phyloP scores from a whole-genome alignment of 2,888 invertebrate genomes.

The Bruchidius siliquastri region DNA sequence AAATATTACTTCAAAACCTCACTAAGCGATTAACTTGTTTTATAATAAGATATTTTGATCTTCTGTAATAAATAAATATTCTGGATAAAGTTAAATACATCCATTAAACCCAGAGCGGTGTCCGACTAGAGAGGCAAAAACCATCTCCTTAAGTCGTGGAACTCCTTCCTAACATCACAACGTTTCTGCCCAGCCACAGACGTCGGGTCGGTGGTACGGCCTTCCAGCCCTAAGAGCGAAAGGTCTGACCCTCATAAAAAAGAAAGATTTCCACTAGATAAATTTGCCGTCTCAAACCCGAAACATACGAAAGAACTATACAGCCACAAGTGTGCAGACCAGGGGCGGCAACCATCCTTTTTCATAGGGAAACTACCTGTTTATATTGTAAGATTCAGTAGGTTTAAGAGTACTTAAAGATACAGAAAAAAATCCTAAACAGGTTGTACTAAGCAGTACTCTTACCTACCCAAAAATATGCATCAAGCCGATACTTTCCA shows the following conservation, averaged over 20 bases:
- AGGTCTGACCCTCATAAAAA: constrained; percentile 33
- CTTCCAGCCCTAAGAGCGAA: constrained; percentile 21
- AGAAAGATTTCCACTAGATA: constrained; percentile 40
- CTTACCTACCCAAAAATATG: no score
- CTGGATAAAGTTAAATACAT: no score
- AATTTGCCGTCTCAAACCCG: constrained; percentile 42
- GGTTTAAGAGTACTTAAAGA: no score
- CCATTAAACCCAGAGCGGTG: no score
- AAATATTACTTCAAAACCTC: no score
- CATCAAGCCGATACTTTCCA: no score
- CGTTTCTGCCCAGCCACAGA: constrained; percentile 6
- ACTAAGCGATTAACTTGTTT: no score
- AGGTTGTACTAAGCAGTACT: no score
- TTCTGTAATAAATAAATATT: no score
- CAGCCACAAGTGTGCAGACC: constrained; percentile 38
- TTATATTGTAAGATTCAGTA: no score
- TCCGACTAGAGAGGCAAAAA: neutral
- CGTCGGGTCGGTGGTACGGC: neutral
- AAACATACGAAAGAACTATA: constrained; percentile 29
- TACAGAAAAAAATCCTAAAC: no score
- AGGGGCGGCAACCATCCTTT: constrained; percentile 10
- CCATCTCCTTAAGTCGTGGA: neutral
- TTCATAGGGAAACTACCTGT: constrained; percentile 18
- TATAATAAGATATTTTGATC: no score
- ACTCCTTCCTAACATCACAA: neutral